Percentiles rank a stretch among this genome's conserved stretches.
These are phyloP conservation scores for Colius striatus DNA, from an alignment of 2,113 vertebrate genomes.

Conservation along the genomic window DNA sequence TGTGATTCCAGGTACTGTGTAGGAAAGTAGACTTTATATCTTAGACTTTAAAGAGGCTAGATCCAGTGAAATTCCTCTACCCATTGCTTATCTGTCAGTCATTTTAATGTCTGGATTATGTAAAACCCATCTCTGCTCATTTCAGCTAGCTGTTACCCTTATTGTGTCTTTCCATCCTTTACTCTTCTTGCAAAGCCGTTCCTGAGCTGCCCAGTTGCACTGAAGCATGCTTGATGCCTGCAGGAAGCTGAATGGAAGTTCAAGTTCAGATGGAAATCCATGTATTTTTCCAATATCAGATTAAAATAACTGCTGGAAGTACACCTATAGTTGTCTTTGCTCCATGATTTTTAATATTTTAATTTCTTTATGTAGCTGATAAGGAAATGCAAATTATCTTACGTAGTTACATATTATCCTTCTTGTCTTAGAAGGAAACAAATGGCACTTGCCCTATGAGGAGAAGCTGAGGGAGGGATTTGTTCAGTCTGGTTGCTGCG, in stretches of 20 bases:
- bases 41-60: neutral
- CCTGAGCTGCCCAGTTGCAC: neutral
- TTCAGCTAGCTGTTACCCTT: neutral
- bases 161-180: neutral
- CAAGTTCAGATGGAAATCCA: neutral
- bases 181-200: neutral
- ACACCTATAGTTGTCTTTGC: neutral
- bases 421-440: neutral
- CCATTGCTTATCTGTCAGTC: neutral
- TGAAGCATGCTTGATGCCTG: neutral
- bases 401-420: neutral
- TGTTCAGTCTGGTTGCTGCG: neutral
- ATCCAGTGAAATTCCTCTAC: neutral
- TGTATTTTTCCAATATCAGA: neutral
- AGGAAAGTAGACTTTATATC: neutral
- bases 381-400: neutral
- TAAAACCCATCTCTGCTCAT: neutral
- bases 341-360: neutral
- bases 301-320: neutral
- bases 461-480: accelerated
- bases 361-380: neutral
- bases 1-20: neutral
- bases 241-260: neutral
- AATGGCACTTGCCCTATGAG: neutral
- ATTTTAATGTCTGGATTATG: neutral